Conservation (phyloP, 2,113 vertebrate species). For the Misgurnus mizolepis region DNA sequence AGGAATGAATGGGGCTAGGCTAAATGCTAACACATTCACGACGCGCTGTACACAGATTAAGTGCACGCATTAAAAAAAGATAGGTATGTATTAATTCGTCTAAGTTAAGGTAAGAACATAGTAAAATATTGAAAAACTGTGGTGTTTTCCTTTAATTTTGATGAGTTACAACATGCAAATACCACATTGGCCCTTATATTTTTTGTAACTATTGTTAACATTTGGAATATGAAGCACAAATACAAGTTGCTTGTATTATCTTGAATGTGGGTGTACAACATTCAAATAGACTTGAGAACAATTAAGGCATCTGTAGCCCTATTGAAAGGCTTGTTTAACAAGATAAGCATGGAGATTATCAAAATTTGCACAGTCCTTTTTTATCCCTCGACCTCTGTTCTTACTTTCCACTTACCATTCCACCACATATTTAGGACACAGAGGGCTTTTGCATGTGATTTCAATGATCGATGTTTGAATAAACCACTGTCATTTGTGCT, state of each 20-base stretch:
- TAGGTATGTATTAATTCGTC: no score
- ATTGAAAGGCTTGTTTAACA: conserved; percentile 51
- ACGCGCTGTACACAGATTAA: no score
- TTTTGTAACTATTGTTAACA: no score
- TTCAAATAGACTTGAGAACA: conserved; percentile 16
- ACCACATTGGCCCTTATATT: no score
- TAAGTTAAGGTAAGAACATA: no score
- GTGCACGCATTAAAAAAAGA: no score
- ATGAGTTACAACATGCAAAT: no score
- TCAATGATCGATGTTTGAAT: conserved; percentile 73
- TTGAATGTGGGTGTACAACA: background rate
- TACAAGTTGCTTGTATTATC: background rate
- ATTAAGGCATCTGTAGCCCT: conserved; percentile 30
- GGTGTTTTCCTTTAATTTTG: no score
- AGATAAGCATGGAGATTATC: conserved; percentile 65
- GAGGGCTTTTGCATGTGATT: conserved; percentile 70
- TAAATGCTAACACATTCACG: no score
- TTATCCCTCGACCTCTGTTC: conserved; percentile 16
- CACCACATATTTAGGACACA: conserved; percentile 66
- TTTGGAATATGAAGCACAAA: background rate
- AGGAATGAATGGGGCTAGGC: no score
- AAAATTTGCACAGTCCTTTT: conserved; percentile 1
- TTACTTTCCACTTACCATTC: conserved; percentile 14
- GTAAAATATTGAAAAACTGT: no score
- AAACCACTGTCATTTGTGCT: conserved; percentile 72